phyloP scores from a whole-genome alignment of 2,888 invertebrate species.

The Cerastoderma edule region DNA sequence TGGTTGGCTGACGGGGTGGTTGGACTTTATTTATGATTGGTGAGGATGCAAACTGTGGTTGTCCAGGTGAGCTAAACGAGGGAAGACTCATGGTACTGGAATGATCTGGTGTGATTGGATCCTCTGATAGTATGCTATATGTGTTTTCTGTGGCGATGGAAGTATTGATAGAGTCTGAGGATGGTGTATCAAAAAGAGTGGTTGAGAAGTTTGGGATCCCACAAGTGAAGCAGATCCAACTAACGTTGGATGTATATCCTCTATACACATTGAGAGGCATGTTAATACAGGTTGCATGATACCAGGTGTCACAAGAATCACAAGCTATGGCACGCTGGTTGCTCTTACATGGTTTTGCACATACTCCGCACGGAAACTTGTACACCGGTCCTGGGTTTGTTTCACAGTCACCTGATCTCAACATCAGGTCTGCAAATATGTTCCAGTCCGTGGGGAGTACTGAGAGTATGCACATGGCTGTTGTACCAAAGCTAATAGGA shows the following conservation, averaged over 20 bases:
- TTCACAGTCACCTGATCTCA: constrained; percentile 33
- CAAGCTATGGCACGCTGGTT: constrained; percentile 14
- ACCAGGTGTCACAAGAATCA: constrained; percentile 19
- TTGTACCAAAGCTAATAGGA: neutral
- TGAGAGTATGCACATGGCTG: neutral
- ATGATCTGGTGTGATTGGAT: neutral
- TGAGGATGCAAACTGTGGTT: constrained; percentile 15
- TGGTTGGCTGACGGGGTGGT: too few species aligned
- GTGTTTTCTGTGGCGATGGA: constrained; percentile 27
- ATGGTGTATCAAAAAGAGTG: constrained; percentile 15
- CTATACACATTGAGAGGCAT: neutral
- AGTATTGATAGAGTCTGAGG: neutral
- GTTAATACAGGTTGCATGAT: neutral
- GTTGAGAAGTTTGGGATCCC: constrained; percentile 22
- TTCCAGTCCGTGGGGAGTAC: neutral
- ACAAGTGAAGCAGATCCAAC: constrained; percentile 25
- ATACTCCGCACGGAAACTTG: constrained; percentile 37
- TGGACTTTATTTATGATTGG: neutral
- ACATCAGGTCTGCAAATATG: neutral
- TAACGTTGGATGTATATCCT: neutral
- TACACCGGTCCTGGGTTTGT: constrained; percentile 36
- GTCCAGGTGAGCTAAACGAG: neutral
- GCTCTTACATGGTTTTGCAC: constrained; percentile 28
- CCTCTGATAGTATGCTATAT: constrained; percentile 3
- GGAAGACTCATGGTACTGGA: neutral